Conservation (phyloP, 2,888 invertebrate genomes). For the Phlogophora meticulosa region DNA sequence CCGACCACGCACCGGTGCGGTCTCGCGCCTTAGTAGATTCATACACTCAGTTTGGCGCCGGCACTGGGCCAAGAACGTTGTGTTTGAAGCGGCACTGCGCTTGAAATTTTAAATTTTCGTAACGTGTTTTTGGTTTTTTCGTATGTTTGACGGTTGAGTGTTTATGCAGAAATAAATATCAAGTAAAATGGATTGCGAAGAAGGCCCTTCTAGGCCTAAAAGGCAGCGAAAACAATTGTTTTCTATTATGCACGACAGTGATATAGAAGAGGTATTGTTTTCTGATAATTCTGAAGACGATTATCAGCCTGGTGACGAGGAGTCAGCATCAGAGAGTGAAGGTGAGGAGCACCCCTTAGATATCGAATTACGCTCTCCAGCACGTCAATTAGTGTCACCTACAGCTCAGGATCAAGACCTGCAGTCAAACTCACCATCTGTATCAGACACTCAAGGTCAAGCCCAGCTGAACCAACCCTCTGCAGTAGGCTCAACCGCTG, state of each 20-base stretch:
- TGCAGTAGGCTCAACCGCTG: not conserved
- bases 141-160: too few relatives aligned
- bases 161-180: too few relatives aligned
- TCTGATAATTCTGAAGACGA: not conserved
- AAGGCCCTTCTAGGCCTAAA: too few relatives aligned
- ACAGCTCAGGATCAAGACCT: constrained; percentile 19
- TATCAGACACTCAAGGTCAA: constrained; percentile 5
- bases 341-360: not conserved
- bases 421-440: constrained; percentile 2
- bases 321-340: constrained; percentile 18
- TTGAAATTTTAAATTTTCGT: too few relatives aligned
- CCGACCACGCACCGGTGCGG: too few relatives aligned
- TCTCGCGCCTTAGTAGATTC: too few relatives aligned
- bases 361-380: not conserved
- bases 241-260: not conserved
- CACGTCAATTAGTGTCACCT: not conserved
- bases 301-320: constrained; percentile 7
- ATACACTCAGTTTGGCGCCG: too few relatives aligned
- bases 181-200: too few relatives aligned
- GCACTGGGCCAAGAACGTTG: too few relatives aligned
- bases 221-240: constrained; percentile 12
- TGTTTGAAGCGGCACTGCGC: too few relatives aligned
- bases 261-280: constrained; percentile 2
- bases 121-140: too few relatives aligned
- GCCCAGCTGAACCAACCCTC: not conserved